Evolutionary conservation across 1,140 invertebrate genomes (phyloP).

Genomic region (Antheraea mylitta): DNA sequence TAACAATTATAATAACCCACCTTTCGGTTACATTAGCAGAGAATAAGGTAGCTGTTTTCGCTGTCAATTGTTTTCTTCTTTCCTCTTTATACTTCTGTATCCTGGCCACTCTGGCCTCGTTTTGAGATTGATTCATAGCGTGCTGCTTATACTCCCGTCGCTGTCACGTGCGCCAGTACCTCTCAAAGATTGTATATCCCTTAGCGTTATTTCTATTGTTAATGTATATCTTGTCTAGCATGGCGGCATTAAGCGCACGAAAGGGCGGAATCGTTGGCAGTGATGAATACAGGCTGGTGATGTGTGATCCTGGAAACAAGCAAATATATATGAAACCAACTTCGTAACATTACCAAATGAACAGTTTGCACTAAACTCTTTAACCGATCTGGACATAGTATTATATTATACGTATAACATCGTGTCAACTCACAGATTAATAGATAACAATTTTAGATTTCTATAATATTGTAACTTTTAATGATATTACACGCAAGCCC

Average conservation of each 20-base stretch:
- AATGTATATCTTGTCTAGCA: constrained; percentile 60
- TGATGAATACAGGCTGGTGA: constrained; percentile 58
- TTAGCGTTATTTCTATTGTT: constrained; percentile 42
- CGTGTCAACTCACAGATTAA: too few relatives aligned
- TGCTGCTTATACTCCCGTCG: constrained; percentile 33
- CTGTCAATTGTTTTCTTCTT: constrained; percentile 80
- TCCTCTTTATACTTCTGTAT: constrained; percentile 83
- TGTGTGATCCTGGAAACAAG: constrained; percentile 41
- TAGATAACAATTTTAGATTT: too few relatives aligned
- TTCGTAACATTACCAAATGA: constrained; percentile 19
- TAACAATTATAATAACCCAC: constrained; percentile 32
- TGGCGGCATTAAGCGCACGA: constrained; percentile 60
- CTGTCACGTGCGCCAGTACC: constrained; percentile 53
- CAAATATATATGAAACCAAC: constrained; percentile 9
- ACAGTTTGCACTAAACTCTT: too few relatives aligned
- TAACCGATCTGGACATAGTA: too few relatives aligned
- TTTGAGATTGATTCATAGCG: constrained; percentile 64
- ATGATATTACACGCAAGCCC: too few relatives aligned
- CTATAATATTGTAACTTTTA: too few relatives aligned
- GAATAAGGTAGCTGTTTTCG: constrained; percentile 66
- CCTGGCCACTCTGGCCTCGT: constrained; percentile 78
- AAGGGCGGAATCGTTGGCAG: constrained; percentile 74
- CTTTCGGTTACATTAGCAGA: constrained; percentile 70
- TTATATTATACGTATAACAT: too few relatives aligned
- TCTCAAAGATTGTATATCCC: constrained; percentile 34